These are phyloP conservation scores for Gadus chalcogrammus DNA, from an alignment of 2,113 vertebrate genomes.

Conservation along the genomic window DNA sequence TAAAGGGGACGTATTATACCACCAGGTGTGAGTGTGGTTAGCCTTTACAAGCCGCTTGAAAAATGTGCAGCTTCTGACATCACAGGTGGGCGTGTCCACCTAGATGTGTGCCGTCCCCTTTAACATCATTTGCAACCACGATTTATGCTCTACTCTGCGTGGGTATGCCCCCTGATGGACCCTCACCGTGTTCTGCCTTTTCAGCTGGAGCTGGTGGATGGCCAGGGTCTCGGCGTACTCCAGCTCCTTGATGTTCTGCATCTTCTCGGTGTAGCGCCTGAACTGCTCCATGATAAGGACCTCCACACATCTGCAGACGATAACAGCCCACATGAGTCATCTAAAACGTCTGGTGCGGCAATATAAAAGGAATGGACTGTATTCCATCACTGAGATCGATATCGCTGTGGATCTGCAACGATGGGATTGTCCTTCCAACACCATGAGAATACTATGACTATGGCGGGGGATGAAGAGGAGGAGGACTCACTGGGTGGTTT, in stretches of 20 bases:
- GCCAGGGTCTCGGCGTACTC: slow-evolving; percentile 86
- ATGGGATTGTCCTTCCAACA: too few species aligned
- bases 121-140: neutral
- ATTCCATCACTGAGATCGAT: too few species aligned
- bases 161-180: neutral
- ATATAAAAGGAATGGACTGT: too few species aligned
- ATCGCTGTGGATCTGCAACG: too few species aligned
- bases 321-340: neutral
- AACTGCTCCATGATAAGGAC: slow-evolving; percentile 91
- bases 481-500: slow-evolving; percentile 86
- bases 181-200: slow-evolving; percentile 82
- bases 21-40: too few species aligned
- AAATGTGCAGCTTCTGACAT: too few species aligned
- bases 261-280: slow-evolving; percentile 87
- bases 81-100: neutral
- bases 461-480: too few species aligned
- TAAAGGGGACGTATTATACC: too few species aligned
- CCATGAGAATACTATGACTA: too few species aligned
- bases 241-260: slow-evolving; percentile 89
- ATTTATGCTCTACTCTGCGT: neutral
- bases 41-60: too few species aligned
- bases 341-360: too few species aligned
- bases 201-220: slow-evolving; percentile 81
- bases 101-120: too few species aligned
- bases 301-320: slow-evolving; percentile 85